Conservation (phyloP, 2,113 vertebrate genomes). For the Clarias gariepinus region DNA sequence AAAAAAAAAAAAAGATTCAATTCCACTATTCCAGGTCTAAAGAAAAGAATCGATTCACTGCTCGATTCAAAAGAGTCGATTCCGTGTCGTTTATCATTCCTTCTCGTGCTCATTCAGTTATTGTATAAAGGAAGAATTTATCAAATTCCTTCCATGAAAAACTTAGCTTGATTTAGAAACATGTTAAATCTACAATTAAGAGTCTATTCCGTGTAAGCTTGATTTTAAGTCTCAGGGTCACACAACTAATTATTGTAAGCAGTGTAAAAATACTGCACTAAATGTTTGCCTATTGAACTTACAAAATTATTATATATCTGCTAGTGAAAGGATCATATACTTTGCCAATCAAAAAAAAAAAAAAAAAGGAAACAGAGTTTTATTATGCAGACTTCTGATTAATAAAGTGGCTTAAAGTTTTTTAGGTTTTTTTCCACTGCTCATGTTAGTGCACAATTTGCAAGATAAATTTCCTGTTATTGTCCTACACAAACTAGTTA, state of each 20-base stretch:
- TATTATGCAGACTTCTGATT: too few relatives aligned
- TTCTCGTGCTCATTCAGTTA: neutral
- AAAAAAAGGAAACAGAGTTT: too few relatives aligned
- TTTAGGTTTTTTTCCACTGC: too few relatives aligned
- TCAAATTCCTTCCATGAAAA: neutral
- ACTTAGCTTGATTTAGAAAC: too few relatives aligned
- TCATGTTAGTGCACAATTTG: too few relatives aligned
- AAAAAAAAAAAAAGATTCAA: neutral
- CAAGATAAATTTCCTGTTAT: too few relatives aligned
- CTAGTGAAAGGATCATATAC: too few relatives aligned
- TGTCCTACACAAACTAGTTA: too few relatives aligned
- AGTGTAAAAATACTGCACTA: neutral
- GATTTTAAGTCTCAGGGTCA: neutral
- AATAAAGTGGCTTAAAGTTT: too few relatives aligned
- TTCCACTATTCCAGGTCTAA: neutral
- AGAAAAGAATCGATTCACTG: neutral
- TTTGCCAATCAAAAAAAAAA: too few relatives aligned
- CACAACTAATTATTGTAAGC: neutral
- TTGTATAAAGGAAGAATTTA: neutral
- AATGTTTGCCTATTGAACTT: neutral
- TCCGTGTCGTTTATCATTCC: neutral
- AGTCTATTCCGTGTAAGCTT: neutral
- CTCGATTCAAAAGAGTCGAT: neutral
- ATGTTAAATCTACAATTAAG: neutral
- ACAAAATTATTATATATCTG: neutral